phyloP scores from a whole-genome alignment of 2,113 vertebrate species.

The Oryzias javanicus region DNA sequence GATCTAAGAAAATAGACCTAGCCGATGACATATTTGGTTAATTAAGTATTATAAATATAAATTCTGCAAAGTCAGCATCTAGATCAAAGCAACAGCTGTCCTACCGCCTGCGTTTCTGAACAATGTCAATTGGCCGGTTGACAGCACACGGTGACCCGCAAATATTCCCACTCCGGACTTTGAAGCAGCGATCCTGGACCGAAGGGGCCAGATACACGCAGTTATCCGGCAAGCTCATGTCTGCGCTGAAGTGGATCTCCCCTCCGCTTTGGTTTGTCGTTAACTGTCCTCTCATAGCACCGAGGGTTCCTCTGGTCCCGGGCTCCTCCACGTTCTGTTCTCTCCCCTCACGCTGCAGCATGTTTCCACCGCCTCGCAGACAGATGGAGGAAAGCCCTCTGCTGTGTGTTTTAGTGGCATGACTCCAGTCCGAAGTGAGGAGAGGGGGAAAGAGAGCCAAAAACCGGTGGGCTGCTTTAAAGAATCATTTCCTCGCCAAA shows the following conservation, averaged over 20 bases:
- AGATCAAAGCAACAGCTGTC: constrained; percentile 47
- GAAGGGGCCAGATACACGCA: constrained; percentile 58
- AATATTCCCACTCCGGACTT: constrained; percentile 72
- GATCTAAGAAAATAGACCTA: no score
- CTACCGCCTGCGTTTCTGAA: constrained; percentile 82
- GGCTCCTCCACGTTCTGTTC: constrained; percentile 28
- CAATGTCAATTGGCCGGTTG: constrained; percentile 81
- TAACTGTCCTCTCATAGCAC: constrained; percentile 40
- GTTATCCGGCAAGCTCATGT: constrained; percentile 79
- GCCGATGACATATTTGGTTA: no score
- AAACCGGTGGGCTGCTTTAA: constrained; percentile 5
- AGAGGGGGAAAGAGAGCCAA: constrained; percentile 2
- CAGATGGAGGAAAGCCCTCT: constrained; percentile 49
- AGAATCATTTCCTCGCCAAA: constrained; percentile 30
- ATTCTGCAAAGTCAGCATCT: constrained; percentile 40
- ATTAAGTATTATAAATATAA: neutral
- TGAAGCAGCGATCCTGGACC: constrained; percentile 66
- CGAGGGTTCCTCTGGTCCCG: constrained; percentile 21
- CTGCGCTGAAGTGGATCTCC: constrained; percentile 17
- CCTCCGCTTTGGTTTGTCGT: constrained; percentile 13
- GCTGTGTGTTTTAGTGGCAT: constrained; percentile 36
- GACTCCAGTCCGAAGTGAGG: constrained; percentile 21
- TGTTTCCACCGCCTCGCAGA: constrained; percentile 48
- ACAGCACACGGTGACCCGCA: constrained; percentile 78
- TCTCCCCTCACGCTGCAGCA: constrained; percentile 37